phyloP scores from a whole-genome alignment of 2,797 vertebrate species.

The Enteromius anoplus region DNA sequence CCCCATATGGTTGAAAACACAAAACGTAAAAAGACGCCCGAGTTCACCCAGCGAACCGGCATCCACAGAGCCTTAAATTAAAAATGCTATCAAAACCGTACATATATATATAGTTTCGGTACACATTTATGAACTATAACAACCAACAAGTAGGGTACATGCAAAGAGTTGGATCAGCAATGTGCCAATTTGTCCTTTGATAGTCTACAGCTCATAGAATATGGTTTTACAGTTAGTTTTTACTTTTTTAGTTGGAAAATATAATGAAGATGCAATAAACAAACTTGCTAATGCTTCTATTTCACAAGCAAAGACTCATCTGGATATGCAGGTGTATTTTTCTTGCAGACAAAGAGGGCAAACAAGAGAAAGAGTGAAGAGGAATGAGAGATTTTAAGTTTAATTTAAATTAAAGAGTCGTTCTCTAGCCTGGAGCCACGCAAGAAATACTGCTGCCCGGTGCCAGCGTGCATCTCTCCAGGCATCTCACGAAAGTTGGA shows the following conservation, averaged over 20 bases:
- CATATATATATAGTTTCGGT: background rate
- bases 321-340: conserved; percentile 1
- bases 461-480: conserved; percentile 77
- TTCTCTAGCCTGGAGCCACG: conserved; percentile 68
- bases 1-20: conserved; percentile 40
- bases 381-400: conserved; percentile 68
- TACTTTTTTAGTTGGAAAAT: background rate
- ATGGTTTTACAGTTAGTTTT: background rate
- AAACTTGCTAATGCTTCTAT: background rate
- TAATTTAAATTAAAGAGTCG: conserved; percentile 75
- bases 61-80: background rate
- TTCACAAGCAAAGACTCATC: conserved; percentile 16
- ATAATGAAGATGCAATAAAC: background rate
- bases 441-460: conserved; percentile 81
- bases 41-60: background rate
- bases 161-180: background rate
- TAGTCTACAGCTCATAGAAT: background rate
- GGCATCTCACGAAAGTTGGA: conserved; percentile 77
- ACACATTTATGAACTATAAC: background rate
- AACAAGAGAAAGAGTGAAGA: conserved; percentile 13
- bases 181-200: background rate
- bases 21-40: conserved; percentile 27
- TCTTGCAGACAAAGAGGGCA: background rate
- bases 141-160: background rate
- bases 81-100: background rate